These are phyloP conservation scores for Torymus auratus DNA, from an alignment of 2,888 invertebrate genomes.

Conservation along the genomic window DNA sequence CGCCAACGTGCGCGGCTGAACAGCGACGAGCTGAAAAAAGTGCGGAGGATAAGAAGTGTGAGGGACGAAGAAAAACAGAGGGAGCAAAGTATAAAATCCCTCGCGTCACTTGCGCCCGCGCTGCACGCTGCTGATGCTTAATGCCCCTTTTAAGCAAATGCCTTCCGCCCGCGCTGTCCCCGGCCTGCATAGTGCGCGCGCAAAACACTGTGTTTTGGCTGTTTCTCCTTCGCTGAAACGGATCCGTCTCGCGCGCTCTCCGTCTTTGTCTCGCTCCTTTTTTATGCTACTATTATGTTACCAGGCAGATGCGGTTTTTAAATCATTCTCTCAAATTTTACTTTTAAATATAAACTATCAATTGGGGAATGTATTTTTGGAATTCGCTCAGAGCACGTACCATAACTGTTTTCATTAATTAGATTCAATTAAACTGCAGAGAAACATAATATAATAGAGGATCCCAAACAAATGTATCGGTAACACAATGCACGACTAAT, in stretches of 20 bases:
- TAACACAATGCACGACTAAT: too few relatives aligned
- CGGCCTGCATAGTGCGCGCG: neutral
- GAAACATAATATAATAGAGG: too few relatives aligned
- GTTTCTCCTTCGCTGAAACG: slow-evolving; percentile 22
- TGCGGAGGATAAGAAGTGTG: slow-evolving; percentile 3
- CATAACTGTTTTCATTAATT: too few relatives aligned
- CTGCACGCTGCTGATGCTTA: slow-evolving; percentile 33
- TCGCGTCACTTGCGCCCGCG: slow-evolving; percentile 33
- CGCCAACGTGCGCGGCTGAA: neutral
- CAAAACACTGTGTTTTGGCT: slow-evolving; percentile 34
- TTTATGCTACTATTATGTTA: neutral
- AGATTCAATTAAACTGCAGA: too few relatives aligned
- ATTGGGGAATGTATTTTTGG: too few relatives aligned
- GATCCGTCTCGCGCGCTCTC: slow-evolving; percentile 25
- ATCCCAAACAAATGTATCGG: too few relatives aligned
- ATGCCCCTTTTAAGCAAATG: slow-evolving; percentile 53
- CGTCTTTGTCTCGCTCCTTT: slow-evolving; percentile 11
- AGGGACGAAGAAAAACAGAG: slow-evolving; percentile 6
- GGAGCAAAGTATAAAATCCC: slow-evolving; percentile 33
- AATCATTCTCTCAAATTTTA: slow-evolving; percentile 5
- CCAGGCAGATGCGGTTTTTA: neutral
- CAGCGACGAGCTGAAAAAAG: neutral
- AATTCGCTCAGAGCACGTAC: too few relatives aligned
- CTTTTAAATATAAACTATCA: too few relatives aligned
- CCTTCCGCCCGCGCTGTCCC: slow-evolving; percentile 11